Conservation (phyloP, 1,140 invertebrate genomes). For the Drosophila sproati region DNA sequence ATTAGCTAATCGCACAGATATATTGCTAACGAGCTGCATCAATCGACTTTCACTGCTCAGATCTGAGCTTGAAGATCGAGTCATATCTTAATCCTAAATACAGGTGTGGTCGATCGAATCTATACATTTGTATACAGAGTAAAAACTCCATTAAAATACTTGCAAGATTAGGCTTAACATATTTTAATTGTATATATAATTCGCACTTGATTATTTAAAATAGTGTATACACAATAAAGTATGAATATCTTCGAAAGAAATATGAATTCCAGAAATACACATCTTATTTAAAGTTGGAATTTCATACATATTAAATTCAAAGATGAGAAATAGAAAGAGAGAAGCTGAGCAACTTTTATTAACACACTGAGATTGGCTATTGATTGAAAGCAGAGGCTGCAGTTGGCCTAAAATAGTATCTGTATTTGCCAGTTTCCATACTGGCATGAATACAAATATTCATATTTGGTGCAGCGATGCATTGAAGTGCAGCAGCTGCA, state of each 20-base stretch:
- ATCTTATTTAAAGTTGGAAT: neutral
- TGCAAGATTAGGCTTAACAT: too few relatives aligned
- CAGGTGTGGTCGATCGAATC: too few relatives aligned
- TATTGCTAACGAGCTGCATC: constrained; percentile 4
- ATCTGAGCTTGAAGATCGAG: neutral
- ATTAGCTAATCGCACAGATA: constrained; percentile 1
- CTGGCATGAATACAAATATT: constrained; percentile 38
- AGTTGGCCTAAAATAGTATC: neutral
- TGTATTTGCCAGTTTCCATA: constrained; percentile 34
- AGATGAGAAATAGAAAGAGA: too few relatives aligned
- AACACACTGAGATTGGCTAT: constrained; percentile 4
- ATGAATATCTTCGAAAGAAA: too few relatives aligned
- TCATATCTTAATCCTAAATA: too few relatives aligned
- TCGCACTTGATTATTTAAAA: too few relatives aligned
- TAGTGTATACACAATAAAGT: too few relatives aligned
- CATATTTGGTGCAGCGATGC: constrained; percentile 52
- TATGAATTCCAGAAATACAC: neutral
- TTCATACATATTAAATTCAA: too few relatives aligned
- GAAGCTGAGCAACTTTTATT: constrained; percentile 15
- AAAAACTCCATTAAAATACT: too few relatives aligned
- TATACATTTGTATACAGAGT: too few relatives aligned
- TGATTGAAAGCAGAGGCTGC: neutral
- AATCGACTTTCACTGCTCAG: constrained; percentile 29
- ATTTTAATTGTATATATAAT: too few relatives aligned
- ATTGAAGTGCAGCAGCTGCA: constrained; percentile 40